phyloP scores from a whole-genome alignment of 2,888 invertebrate genomes.

The Caenorhabditis sp. region DNA sequence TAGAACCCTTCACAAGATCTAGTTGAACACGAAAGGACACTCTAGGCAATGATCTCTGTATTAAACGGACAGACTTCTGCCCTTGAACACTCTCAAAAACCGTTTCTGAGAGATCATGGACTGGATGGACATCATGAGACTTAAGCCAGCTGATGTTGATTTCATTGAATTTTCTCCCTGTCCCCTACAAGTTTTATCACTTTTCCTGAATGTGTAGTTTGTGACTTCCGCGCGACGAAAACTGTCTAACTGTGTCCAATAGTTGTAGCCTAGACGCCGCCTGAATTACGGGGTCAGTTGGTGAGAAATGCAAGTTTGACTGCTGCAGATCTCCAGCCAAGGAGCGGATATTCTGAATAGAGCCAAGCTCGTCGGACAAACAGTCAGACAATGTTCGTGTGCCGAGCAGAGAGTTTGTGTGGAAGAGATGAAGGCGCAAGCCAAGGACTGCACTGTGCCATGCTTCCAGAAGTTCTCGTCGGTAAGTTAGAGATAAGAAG shows the following conservation, averaged over 20 bases:
- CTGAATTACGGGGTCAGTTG: not conserved
- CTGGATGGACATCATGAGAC: constrained; percentile 30
- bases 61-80: constrained; percentile 2
- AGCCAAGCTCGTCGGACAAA: constrained; percentile 61
- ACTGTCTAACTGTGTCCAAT: not conserved
- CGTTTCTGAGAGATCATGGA: not conserved
- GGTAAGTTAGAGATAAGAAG: constrained; percentile 42
- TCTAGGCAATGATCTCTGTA: not conserved
- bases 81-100: constrained; percentile 30
- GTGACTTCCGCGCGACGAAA: constrained; percentile 22
- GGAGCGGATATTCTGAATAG: constrained; percentile 65
- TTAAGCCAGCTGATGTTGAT: constrained; percentile 16
- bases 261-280: constrained; percentile 38
- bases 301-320: not conserved
- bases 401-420: constrained; percentile 77
- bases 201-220: constrained; percentile 44
- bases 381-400: constrained; percentile 79
- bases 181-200: not conserved
- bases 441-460: constrained; percentile 75
- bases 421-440: constrained; percentile 79
- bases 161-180: not conserved
- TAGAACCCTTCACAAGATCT: no score
- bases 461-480: constrained; percentile 77
- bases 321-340: constrained; percentile 61
- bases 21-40: not conserved